Base-by-base conservation (phyloP, 1,140 invertebrate species). In the Sipha flava region DNA sequence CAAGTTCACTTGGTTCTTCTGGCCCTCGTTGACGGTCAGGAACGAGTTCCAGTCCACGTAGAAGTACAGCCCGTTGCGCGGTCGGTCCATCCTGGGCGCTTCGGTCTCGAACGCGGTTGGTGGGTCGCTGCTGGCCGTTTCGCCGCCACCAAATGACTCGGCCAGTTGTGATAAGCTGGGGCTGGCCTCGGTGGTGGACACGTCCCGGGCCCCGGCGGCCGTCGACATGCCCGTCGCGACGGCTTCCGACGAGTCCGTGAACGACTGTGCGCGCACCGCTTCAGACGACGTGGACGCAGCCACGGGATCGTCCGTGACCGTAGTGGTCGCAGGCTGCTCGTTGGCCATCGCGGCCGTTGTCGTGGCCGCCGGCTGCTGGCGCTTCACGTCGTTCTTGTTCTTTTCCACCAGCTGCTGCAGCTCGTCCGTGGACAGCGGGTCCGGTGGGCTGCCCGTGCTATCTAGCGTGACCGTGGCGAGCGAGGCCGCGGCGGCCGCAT, bases 11-110 rank as follows among this genome's bases (percentile, higher is more conserved):
- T 66, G 66, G 7, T 80, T 81, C 85, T 91, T 91, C 37, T 90
- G 90, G 70, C 89, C 91, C n/a, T 93, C 91, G 31, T 92, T 93
- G 3, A 94, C 92, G 84, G 94, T 92, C 4, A 94, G 86, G 82
- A 95, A 95, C 16, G 91, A 89, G 83, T 95, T 94, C 92, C 92
- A 94, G 83, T 95, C 93, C 1, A 94, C 86, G 72, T 94, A 88
- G 85, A 93, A 94, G 83, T 94, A 95, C 59, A 95, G 89, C 3
- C 93, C 93, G 79, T 90, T 93, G 10, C 26, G 57, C 2, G 73
- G 73, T 21, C 47, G 47, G 1, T 34, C 21, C 83, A 89, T 90
- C 80, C 87, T 88, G 1, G 70, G 52, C 18, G 82, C 72, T 88
- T 89, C 0, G 89, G 73, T 88, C 90, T 37, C 90, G 81, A 12